These are phyloP conservation scores for Mechanitis messenoides DNA, from an alignment of 2,888 invertebrate genomes.

Conservation along the genomic window DNA sequence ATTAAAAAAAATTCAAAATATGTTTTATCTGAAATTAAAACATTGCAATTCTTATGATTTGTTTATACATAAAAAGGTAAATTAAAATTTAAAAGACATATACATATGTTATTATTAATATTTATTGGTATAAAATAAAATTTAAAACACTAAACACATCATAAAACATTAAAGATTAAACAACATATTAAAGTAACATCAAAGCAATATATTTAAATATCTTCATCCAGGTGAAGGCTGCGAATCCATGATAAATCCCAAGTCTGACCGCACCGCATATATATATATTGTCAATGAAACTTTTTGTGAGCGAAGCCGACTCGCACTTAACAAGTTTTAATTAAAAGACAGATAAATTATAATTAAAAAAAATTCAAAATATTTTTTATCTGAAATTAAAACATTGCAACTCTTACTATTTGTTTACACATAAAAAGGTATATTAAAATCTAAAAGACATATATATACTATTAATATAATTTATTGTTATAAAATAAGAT, in stretches of 20 bases:
- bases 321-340: too few species aligned
- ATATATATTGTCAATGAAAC: too few species aligned
- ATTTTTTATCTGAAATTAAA: too few species aligned
- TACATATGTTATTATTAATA: neutral
- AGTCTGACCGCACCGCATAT: conserved; percentile 30
- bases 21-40: too few species aligned
- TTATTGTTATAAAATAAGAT: conserved; percentile 1
- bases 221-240: conserved; percentile 44
- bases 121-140: conserved; percentile 2
- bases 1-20: too few species aligned
- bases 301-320: too few species aligned
- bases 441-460: neutral
- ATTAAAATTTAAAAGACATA: neutral
- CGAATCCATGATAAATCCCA: conserved; percentile 59
- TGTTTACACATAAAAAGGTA: too few species aligned
- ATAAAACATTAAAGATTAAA: neutral
- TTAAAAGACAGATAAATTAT: too few species aligned
- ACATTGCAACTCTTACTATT: too few species aligned
- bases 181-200: neutral
- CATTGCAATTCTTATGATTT: too few species aligned
- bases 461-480: neutral
- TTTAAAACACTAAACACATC: neutral
- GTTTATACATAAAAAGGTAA: too few species aligned
- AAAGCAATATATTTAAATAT: conserved; percentile 31
- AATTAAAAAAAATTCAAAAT: too few species aligned